Evolutionary conservation across 2,113 vertebrate genomes (phyloP).

Genomic region (Dicerorhinus sumatrensis): DNA sequence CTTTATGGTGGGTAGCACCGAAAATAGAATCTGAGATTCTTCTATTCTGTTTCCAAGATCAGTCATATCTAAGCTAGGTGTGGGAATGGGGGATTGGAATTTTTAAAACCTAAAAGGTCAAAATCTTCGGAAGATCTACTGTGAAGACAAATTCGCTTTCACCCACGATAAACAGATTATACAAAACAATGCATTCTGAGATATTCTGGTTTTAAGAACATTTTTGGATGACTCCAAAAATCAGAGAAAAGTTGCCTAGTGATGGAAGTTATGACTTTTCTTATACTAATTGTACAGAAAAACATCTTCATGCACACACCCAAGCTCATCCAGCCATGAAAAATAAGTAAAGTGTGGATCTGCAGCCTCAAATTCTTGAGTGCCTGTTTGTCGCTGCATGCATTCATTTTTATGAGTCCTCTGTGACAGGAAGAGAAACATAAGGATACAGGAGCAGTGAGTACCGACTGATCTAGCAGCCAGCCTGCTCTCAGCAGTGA

Average conservation of each 20-base stretch:
- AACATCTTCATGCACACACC: neutral
- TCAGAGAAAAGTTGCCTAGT: neutral
- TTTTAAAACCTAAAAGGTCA: neutral
- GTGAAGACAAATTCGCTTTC: neutral
- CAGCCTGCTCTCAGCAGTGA: neutral
- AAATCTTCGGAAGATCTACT: neutral
- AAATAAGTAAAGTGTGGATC: neutral
- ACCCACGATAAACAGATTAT: neutral
- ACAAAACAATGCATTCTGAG: neutral
- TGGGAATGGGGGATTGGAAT: neutral
- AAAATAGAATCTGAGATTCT: neutral
- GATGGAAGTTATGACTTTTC: neutral
- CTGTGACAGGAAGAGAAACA: neutral
- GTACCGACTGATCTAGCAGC: constrained; percentile 34
- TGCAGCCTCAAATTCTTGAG: neutral
- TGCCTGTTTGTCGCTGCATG: neutral
- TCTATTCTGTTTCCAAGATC: neutral
- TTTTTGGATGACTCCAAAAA: neutral
- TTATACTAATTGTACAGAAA: neutral
- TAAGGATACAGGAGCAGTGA: neutral
- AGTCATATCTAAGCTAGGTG: neutral
- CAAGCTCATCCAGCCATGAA: neutral
- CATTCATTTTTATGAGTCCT: neutral
- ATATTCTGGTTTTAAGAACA: neutral
- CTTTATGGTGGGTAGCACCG: neutral